phyloP scores from a whole-genome alignment of 2,888 invertebrate species.

The Dascillus cervinus region DNA sequence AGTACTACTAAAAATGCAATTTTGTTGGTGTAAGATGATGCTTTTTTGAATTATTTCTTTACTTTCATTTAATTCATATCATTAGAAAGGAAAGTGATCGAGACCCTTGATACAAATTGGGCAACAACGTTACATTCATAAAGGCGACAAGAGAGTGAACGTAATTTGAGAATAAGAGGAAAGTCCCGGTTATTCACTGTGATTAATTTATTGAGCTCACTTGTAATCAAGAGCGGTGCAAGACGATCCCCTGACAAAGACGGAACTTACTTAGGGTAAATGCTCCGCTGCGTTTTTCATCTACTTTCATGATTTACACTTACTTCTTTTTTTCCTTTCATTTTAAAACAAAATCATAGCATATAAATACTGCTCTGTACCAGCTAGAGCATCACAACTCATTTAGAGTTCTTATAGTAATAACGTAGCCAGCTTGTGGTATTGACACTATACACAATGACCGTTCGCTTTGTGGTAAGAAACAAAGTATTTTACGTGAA shows the following conservation, averaged over 20 bases:
- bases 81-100: constrained; percentile 6
- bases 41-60: constrained; percentile 2
- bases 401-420: constrained; percentile 15
- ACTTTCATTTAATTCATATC: constrained; percentile 3
- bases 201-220: constrained; percentile 12
- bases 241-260: constrained; percentile 10
- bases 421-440: constrained; percentile 6
- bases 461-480: constrained; percentile 48
- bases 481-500: constrained; percentile 9
- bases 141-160: constrained; percentile 8
- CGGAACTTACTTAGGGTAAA: constrained; percentile 15
- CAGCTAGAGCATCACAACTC: constrained; percentile 15
- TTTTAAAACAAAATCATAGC: constrained; percentile 19
- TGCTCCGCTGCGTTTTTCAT: constrained; percentile 20
- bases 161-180: constrained; percentile 12
- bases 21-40: too few relatives aligned
- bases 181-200: constrained; percentile 10
- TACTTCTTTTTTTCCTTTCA: constrained; percentile 25
- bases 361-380: constrained; percentile 20
- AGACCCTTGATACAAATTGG: constrained; percentile 1
- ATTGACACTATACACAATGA: constrained; percentile 36
- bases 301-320: constrained; percentile 21
- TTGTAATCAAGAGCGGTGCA: constrained; percentile 6
- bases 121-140: not conserved
- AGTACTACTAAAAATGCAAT: constrained; percentile 3